A percentile compares a stretch with the other conserved stretches of the same genome.
These are phyloP conservation scores for Macrotrachela quadricornifera DNA, from an alignment of 1,140 invertebrate genomes.

Conservation along the genomic window DNA sequence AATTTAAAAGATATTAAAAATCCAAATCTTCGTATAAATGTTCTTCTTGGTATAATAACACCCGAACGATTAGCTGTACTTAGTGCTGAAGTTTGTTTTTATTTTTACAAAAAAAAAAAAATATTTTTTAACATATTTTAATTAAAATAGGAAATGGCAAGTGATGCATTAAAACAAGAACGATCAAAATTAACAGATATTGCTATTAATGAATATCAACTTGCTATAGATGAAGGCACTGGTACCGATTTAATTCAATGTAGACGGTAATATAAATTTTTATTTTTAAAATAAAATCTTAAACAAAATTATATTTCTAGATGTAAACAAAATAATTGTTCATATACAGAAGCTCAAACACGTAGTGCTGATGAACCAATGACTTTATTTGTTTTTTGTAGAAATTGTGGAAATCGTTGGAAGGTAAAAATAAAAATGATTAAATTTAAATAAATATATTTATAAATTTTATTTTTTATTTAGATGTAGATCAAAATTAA, in stretches of 20 bases:
- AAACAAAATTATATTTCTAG: slow-evolving; percentile 10
- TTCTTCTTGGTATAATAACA: slow-evolving; percentile 62
- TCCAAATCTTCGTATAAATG: slow-evolving; percentile 73
- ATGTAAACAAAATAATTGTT: slow-evolving; percentile 57
- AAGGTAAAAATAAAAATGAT: slow-evolving; percentile 43
- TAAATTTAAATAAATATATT: too few relatives aligned
- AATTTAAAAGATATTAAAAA: slow-evolving; percentile 90
- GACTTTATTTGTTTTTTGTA: slow-evolving; percentile 96
- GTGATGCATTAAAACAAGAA: slow-evolving; percentile 82
- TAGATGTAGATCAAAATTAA: too few relatives aligned
- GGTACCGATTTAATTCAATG: slow-evolving; percentile 89
- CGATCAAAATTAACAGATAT: slow-evolving; percentile 88
- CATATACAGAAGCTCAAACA: slow-evolving; percentile 83
- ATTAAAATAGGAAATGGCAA: slow-evolving; percentile 99
- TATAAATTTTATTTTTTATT: too few relatives aligned
- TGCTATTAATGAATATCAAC: slow-evolving; percentile 89
- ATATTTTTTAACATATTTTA: too few relatives aligned
- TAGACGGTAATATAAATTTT: slow-evolving; percentile 43
- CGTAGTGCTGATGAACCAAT: slow-evolving; percentile 97
- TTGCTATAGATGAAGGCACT: slow-evolving; percentile 63
- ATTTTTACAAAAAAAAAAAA: too few relatives aligned
- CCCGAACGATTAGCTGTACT: slow-evolving; percentile 68
- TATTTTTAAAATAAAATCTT: not conserved
- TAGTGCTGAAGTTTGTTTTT: slow-evolving; percentile 45
- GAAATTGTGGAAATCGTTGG: slow-evolving; percentile 92